phyloP scores from a whole-genome alignment of 2,888 invertebrate species.

The Coelinius sp. region DNA sequence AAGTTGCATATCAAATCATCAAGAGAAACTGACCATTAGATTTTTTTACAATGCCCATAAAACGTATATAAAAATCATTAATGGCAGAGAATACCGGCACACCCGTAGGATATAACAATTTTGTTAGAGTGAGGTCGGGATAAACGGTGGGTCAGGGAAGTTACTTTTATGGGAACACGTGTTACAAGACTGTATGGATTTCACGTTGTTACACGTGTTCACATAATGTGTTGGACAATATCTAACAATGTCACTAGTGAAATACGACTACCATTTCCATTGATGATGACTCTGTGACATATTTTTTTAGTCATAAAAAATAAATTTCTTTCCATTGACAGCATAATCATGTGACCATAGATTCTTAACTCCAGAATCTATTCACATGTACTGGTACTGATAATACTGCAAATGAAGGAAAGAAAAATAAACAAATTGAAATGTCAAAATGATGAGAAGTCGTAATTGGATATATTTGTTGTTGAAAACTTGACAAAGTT shows the following conservation, averaged over 20 bases:
- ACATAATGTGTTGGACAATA: slow-evolving; percentile 1
- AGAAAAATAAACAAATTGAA: too few species aligned
- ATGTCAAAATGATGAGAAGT: too few species aligned
- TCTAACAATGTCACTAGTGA: neutral
- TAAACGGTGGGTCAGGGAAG: neutral
- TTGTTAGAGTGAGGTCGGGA: neutral
- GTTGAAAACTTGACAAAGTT: too few species aligned
- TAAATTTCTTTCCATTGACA: too few species aligned
- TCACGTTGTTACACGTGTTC: neutral
- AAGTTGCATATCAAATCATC: neutral
- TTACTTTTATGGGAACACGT: slow-evolving; percentile 20
- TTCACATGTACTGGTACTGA: too few species aligned
- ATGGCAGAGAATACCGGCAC: neutral
- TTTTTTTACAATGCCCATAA: slow-evolving; percentile 8
- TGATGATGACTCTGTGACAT: neutral
- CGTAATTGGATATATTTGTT: too few species aligned
- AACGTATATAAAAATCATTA: neutral
- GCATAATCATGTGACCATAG: too few species aligned
- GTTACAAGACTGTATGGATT: neutral
- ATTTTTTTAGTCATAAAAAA: too few species aligned
- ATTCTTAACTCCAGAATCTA: too few species aligned
- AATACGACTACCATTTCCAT: neutral
- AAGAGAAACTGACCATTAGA: neutral
- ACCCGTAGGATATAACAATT: slow-evolving; percentile 3
- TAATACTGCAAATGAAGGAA: too few species aligned